Base-by-base conservation (phyloP, 2,797 vertebrate species). In the Phyllotis vaccarum region DNA sequence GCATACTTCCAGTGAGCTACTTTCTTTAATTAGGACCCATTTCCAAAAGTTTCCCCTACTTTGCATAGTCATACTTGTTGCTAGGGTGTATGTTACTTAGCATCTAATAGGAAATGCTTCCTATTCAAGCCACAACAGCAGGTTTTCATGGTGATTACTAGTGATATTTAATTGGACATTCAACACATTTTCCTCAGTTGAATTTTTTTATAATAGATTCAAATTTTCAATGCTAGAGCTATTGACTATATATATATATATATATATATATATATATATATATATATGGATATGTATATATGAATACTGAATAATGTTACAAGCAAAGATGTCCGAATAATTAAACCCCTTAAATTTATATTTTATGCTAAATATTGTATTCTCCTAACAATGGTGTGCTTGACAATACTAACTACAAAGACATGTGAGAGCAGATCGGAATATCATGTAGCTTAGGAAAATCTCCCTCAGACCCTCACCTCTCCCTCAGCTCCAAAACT, bases 181-280 rank as follows among this genome's bases (percentile, higher is more conserved):
- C 8, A 46, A 40, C 40, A 2, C 13, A 21, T 40, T 91, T 92
- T 93, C 56, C 52, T 75, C 24, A 80, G 5, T 58, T 81, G 6
- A 89, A 86, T 92, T 92, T 72, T 14, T 80, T 62, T 49, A 52
- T 83, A 92, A 79, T 81, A 86, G 40, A 46, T 37, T 81, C 66
- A 87, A 56, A 64, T 93, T 10, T 34, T 21, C 24, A 54, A 86
- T 62, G 10, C 3, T 10, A 62, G 31, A n/a, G 24, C n/a, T 89
- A 66, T 49, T 68, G 93, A 87, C 43, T 83, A 49, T 64, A 56
- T 79, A 89, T 43, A n/a, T n/a, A n/a, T n/a, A n/a, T n/a, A n/a
- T n/a, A n/a, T n/a, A n/a, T n/a, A n/a, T n/a, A n/a, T n/a, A n/a
- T n/a, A n/a, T n/a, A n/a, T n/a, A n/a, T n/a, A n/a, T n/a, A n/a